Percentiles rank a stretch among this genome's conserved stretches.
Evolutionary conservation across 2,888 invertebrate species (phyloP).

Genomic region (Odontocolon sp.): DNA sequence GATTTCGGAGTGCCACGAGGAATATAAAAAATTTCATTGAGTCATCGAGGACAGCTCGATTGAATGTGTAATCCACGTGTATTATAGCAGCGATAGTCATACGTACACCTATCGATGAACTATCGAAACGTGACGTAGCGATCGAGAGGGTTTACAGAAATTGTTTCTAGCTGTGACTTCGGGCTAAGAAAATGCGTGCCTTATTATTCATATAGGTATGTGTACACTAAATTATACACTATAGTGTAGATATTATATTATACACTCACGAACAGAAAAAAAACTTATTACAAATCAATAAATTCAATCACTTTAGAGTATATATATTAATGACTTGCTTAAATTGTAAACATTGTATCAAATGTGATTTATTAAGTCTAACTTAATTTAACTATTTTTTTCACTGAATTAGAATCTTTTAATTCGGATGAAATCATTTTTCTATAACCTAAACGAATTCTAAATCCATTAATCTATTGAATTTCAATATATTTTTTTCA

Average conservation of each 20-base stretch:
- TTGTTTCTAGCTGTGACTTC: no score
- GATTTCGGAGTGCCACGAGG: conserved; percentile 19
- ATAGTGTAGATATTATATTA: not conserved
- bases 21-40: conserved; percentile 19
- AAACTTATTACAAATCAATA: no score
- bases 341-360: no score
- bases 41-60: conserved; percentile 20
- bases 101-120: conserved; percentile 21
- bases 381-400: no score
- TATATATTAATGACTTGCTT: no score
- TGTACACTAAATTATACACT: not conserved
- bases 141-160: not conserved
- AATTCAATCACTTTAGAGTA: not conserved
- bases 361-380: no score
- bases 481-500: no score
- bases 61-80: conserved; percentile 17
- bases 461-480: no score
- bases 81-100: conserved; percentile 8
- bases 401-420: no score
- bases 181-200: conserved; percentile 1
- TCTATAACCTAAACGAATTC: no score
- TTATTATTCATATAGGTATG: conserved; percentile 11
- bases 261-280: no score
- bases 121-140: conserved; percentile 31
- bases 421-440: no score